Evolutionary conservation across 2,797 vertebrate species (phyloP).

Genomic region (Epinephelus awoara): DNA sequence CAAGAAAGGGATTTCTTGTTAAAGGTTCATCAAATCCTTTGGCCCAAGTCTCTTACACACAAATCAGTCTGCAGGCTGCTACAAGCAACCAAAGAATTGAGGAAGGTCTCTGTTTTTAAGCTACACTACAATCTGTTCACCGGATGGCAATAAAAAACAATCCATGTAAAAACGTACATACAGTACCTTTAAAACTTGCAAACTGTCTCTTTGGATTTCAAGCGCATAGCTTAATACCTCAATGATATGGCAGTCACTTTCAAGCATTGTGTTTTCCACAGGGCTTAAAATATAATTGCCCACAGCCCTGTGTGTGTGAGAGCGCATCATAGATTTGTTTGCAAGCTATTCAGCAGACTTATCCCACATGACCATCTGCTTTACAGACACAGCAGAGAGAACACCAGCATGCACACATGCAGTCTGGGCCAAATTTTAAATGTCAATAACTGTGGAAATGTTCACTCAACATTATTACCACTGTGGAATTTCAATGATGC

Average conservation of each 20-base stretch:
- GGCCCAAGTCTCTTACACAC: no score
- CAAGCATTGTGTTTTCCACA: conserved; percentile 43
- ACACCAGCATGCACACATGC: not conserved
- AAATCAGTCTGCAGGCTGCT: no score
- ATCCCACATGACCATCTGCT: conserved; percentile 67
- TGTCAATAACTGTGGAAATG: conserved; percentile 27
- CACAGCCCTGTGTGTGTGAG: conserved; percentile 60
- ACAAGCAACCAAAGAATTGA: no score
- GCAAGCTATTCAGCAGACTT: conserved; percentile 56
- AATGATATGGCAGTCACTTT: conserved; percentile 35
- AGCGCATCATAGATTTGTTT: conserved; percentile 66
- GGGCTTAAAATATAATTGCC: conserved; percentile 52
- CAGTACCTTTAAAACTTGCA: no score
- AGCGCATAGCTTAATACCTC: conserved; percentile 43
- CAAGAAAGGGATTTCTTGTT: no score
- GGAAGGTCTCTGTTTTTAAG: no score
- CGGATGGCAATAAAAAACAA: no score
- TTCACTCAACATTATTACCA: conserved; percentile 2
- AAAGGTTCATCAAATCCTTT: no score
- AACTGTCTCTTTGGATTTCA: no score
- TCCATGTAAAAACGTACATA: no score
- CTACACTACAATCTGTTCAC: no score
- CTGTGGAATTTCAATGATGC: conserved; percentile 3
- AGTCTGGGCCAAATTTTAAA: conserved; percentile 27
- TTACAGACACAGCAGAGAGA: conserved; percentile 51